These are phyloP conservation scores for Alloplasta piceator DNA, from an alignment of 2,888 invertebrate species.

Conservation along the genomic window DNA sequence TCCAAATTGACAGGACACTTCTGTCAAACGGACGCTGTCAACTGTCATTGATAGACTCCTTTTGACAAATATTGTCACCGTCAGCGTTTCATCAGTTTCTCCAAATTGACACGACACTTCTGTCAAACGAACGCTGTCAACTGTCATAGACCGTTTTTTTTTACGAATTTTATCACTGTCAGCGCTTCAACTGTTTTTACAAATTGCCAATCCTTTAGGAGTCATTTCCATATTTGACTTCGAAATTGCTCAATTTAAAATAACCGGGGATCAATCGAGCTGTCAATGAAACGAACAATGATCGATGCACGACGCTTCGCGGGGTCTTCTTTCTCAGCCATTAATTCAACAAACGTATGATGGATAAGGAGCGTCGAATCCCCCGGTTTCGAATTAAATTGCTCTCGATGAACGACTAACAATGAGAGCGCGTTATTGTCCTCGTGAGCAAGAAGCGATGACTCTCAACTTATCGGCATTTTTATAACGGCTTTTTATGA, in stretches of 20 bases:
- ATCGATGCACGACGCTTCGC: slow-evolving; percentile 27
- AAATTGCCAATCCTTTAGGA: too few species aligned
- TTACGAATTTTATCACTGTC: too few species aligned
- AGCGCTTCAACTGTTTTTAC: too few species aligned
- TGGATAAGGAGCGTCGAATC: slow-evolving; percentile 10
- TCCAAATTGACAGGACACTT: too few species aligned
- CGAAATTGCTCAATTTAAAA: slow-evolving; percentile 4
- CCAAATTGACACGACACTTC: too few species aligned
- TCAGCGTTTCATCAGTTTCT: too few species aligned
- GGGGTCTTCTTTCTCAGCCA: neutral
- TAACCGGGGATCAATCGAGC: slow-evolving; percentile 29
- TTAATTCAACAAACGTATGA: slow-evolving; percentile 14
- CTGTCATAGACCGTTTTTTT: too few species aligned
- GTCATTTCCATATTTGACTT: neutral
- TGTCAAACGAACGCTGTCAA: too few species aligned
- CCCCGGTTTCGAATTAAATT: slow-evolving; percentile 40
- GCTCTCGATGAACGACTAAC: slow-evolving; percentile 47
- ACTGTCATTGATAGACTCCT: too few species aligned
- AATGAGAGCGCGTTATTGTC: slow-evolving; percentile 41
- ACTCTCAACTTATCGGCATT: slow-evolving; percentile 11
- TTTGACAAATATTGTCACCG: too few species aligned
- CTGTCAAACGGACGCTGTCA: too few species aligned
- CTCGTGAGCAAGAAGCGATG: slow-evolving; percentile 6
- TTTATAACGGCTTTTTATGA: slow-evolving; percentile 8
- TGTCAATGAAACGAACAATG: neutral